phyloP scores from a whole-genome alignment of 2,888 invertebrate genomes.

The Eubasilissa splendida region DNA sequence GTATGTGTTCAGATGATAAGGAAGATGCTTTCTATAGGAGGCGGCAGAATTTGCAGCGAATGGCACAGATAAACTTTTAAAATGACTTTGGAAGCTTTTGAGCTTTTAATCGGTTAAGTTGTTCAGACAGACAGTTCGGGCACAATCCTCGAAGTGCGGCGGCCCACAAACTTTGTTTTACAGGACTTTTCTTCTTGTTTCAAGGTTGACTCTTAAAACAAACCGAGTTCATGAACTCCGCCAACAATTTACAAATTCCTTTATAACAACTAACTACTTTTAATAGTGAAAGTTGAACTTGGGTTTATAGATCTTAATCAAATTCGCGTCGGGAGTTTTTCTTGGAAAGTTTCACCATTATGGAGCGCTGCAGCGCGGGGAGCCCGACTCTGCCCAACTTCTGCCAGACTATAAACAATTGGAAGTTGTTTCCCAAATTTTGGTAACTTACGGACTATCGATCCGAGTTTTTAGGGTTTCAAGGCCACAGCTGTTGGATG shows the following conservation, averaged over 20 bases:
- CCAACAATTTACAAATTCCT: conserved; percentile 77
- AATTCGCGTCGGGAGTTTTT: conserved; percentile 63
- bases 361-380: conserved; percentile 36
- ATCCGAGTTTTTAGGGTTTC: conserved; percentile 50
- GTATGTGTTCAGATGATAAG: conserved; percentile 70
- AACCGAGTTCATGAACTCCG: conserved; percentile 76
- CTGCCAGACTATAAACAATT: conserved; percentile 54
- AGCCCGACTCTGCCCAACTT: conserved; percentile 49
- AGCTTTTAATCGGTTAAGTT: conserved; percentile 76
- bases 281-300: conserved; percentile 73
- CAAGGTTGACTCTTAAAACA: conserved; percentile 77
- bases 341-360: conserved; percentile 55
- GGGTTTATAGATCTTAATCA: conserved; percentile 73
- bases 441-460: conserved; percentile 49
- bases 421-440: conserved; percentile 54
- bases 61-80: conserved; percentile 75
- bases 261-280: conserved; percentile 75
- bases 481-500: conserved; percentile 50
- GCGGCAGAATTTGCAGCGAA: conserved; percentile 59
- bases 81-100: conserved; percentile 76
- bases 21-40: conserved; percentile 60
- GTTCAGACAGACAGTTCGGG: conserved; percentile 72
- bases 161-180: conserved; percentile 76
- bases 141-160: conserved; percentile 76
- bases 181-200: conserved; percentile 77